phyloP scores from a whole-genome alignment of 1,140 invertebrate species.

The Tetramorium alpestre region DNA sequence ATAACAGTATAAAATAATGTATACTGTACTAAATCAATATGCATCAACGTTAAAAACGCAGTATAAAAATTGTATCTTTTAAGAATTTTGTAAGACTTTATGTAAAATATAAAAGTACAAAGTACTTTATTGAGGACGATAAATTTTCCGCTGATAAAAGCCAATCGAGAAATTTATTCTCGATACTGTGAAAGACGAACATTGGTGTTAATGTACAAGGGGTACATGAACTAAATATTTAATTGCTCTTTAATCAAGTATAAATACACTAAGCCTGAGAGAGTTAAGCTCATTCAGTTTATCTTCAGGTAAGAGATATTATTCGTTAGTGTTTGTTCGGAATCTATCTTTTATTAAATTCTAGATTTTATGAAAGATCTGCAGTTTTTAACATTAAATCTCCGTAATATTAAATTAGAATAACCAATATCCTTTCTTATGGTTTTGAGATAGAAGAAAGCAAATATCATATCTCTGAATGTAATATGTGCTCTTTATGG shows the following conservation, averaged over 20 bases:
- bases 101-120: background rate
- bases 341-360: background rate
- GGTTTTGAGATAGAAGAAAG: slow-evolving; percentile 19
- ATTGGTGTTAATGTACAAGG: slow-evolving; percentile 34
- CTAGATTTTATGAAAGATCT: background rate
- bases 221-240: slow-evolving; percentile 74
- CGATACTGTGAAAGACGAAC: slow-evolving; percentile 47
- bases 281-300: slow-evolving; percentile 7
- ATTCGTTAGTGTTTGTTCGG: background rate
- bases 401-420: slow-evolving; percentile 14
- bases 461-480: slow-evolving; percentile 20
- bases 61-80: background rate
- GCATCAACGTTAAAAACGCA: background rate
- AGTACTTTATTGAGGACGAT: slow-evolving; percentile 46
- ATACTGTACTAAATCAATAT: background rate
- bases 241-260: slow-evolving; percentile 63
- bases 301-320: slow-evolving; percentile 38
- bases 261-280: slow-evolving; percentile 43
- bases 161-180: slow-evolving; percentile 52
- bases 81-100: background rate
- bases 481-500: background rate
- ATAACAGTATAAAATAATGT: background rate
- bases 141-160: slow-evolving; percentile 30
- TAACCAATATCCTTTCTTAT: slow-evolving; percentile 27
- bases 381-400: background rate